Conservation (phyloP, 2,888 invertebrate genomes). For the Carabus problematicus region DNA sequence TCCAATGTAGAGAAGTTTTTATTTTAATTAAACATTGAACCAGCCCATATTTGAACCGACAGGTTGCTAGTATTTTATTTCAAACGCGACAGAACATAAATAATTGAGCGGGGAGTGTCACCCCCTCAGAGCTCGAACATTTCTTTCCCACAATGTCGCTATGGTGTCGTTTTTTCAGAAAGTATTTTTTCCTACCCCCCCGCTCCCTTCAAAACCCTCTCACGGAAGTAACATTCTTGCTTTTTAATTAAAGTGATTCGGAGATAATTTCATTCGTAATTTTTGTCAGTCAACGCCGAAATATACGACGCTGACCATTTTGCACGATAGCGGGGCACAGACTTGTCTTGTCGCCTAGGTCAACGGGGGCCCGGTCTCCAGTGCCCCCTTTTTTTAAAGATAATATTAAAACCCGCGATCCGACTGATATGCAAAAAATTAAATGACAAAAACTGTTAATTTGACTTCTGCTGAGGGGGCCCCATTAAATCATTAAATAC, state of each 20-base stretch:
- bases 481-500: no score
- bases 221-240: background rate
- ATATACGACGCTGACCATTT: no score
- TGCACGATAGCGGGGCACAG: no score
- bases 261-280: background rate
- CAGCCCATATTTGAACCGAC: slow-evolving; percentile 15
- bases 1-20: background rate
- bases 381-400: no score
- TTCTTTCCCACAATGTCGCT: slow-evolving; percentile 3
- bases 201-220: background rate
- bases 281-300: background rate
- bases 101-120: slow-evolving; percentile 19
- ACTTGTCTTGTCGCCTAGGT: no score
- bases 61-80: slow-evolving; percentile 31
- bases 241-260: slow-evolving; percentile 1
- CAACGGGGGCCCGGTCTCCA: no score
- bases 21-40: slow-evolving; percentile 15
- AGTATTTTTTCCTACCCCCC: background rate
- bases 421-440: no score
- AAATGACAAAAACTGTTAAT: no score
- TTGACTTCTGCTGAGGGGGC: no score
- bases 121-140: slow-evolving; percentile 1
- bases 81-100: slow-evolving; percentile 25
- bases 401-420: no score
- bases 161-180: background rate